phyloP scores from a whole-genome alignment of 2,113 vertebrate species.

The Passer domesticus region DNA sequence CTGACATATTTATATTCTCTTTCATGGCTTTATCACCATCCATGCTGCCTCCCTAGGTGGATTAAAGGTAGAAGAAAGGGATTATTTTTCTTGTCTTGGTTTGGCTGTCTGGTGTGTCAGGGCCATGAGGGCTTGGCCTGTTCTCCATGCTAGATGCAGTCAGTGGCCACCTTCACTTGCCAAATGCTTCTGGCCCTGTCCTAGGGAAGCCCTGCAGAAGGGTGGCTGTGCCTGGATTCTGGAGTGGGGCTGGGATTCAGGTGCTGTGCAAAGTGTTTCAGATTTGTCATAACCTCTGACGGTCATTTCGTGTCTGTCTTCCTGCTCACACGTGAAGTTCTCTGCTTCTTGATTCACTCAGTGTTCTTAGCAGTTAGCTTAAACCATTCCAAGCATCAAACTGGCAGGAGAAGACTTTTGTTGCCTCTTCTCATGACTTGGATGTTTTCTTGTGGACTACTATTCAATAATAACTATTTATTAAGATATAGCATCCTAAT shows the following conservation, averaged over 20 bases:
- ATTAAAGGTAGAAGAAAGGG: background rate
- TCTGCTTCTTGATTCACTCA: background rate
- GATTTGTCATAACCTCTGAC: background rate
- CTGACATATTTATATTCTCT: background rate
- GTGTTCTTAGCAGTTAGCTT: background rate
- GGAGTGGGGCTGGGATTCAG: background rate
- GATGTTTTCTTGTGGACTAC: background rate
- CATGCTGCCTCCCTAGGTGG: background rate
- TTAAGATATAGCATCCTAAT: background rate
- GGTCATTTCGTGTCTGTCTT: background rate
- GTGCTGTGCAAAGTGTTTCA: background rate
- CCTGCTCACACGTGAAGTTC: background rate
- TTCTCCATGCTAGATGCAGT: rapidly evolving
- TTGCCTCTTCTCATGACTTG: background rate
- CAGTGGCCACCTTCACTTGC: background rate
- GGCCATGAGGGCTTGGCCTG: background rate
- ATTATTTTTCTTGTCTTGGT: background rate
- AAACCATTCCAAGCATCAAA: background rate
- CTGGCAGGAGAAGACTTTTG: background rate
- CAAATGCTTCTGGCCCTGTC: background rate
- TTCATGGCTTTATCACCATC: background rate
- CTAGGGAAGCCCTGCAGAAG: background rate
- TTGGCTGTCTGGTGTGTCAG: background rate
- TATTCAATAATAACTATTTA: rapidly evolving
- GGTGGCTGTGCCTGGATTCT: background rate